Evolutionary conservation across 64 coral and sea anemone species (phyloP).

Genomic region (Astreopora myriophthalma): DNA sequence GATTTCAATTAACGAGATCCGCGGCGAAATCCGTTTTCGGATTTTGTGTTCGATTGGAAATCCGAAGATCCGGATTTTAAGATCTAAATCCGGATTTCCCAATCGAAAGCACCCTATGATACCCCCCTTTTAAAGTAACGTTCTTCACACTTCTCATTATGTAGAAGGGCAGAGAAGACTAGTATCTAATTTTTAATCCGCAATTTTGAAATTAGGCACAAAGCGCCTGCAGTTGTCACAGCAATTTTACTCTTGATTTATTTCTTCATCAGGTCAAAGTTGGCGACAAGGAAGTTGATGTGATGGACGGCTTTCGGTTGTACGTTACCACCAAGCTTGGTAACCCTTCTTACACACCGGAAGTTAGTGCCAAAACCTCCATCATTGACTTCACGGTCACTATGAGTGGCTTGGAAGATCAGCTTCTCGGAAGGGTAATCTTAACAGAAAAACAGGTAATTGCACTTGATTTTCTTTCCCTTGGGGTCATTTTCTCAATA

Average conservation of each 20-base stretch:
- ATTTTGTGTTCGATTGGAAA: no score
- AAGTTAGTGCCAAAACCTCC: slow-evolving; percentile 98
- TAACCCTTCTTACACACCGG: slow-evolving; percentile 97
- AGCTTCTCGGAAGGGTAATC: slow-evolving; percentile 94
- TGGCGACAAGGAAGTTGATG: slow-evolving; percentile 95
- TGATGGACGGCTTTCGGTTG: slow-evolving; percentile 92
- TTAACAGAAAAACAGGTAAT: slow-evolving; percentile 98
- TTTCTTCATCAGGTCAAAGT: slow-evolving; percentile 83
- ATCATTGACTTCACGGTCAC: slow-evolving; percentile 99
- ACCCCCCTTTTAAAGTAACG: no score
- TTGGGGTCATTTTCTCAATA: background rate
- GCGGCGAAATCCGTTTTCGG: no score
- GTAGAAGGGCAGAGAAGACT: background rate
- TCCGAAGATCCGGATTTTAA: no score
- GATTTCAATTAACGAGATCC: no score
- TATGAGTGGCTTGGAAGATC: slow-evolving; percentile 99
- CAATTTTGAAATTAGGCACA: background rate
- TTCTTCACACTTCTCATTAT: background rate
- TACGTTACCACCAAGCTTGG: slow-evolving; percentile 99
- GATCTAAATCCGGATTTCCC: no score
- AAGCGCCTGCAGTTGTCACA: background rate
- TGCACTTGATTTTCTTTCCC: background rate
- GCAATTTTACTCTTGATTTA: background rate
- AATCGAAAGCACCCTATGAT: no score
- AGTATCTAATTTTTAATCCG: background rate